These are phyloP conservation scores for Megaustenia siamemsis DNA, from an alignment of 2,888 invertebrate species.

Conservation along the genomic window DNA sequence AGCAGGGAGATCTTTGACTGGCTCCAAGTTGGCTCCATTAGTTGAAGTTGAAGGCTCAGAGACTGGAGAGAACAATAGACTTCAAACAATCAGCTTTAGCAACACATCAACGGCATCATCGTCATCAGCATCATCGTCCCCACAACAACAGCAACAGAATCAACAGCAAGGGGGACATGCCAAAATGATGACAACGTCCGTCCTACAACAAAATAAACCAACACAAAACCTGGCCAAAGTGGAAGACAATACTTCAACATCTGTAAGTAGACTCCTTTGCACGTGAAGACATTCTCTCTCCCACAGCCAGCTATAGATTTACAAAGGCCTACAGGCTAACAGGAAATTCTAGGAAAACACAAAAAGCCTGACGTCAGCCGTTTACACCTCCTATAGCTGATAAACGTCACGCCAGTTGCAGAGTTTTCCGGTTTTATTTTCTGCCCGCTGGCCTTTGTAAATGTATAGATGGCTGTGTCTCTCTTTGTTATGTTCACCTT, in stretches of 20 bases:
- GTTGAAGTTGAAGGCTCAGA: slow-evolving; percentile 60
- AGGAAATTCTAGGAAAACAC: too few relatives aligned
- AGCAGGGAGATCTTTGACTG: slow-evolving; percentile 50
- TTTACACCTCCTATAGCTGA: too few relatives aligned
- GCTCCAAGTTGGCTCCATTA: slow-evolving; percentile 67
- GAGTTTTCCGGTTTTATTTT: too few relatives aligned
- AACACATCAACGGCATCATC: slow-evolving; percentile 20
- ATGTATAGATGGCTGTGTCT: too few relatives aligned
- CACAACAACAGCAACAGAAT: background rate
- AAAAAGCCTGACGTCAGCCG: too few relatives aligned
- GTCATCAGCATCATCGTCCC: background rate
- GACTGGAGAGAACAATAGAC: slow-evolving; percentile 3
- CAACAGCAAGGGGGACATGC: background rate
- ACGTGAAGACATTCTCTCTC: too few relatives aligned
- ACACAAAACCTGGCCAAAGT: background rate
- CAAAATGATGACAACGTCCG: background rate
- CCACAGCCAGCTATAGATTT: too few relatives aligned
- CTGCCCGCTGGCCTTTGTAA: too few relatives aligned
- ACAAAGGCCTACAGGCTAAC: too few relatives aligned
- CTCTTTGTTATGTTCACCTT: too few relatives aligned
- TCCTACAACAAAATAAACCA: background rate
- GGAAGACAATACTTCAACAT: background rate
- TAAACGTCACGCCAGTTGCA: too few relatives aligned
- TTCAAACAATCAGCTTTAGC: slow-evolving; percentile 9
- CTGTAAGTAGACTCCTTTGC: background rate